Percentiles rank a stretch among this genome's conserved stretches.
Evolutionary conservation across 2,113 vertebrate genomes (phyloP).

Genomic region (Caloenas nicobarica): DNA sequence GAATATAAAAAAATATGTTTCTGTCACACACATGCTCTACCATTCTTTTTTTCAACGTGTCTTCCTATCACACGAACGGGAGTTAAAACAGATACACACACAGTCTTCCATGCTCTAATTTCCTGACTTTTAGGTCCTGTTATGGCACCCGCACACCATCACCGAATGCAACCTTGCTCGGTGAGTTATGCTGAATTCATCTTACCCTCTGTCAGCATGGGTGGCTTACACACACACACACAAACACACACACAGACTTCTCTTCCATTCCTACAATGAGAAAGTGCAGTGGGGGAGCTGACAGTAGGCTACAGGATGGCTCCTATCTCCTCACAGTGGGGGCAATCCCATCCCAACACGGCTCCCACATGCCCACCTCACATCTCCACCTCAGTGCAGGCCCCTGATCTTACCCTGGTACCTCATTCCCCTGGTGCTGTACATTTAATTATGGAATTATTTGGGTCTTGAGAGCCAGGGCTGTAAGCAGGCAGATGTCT

Average conservation of each 20-base stretch:
- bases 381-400: neutral
- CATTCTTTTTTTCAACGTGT: neutral
- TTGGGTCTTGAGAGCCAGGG: neutral
- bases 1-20: neutral
- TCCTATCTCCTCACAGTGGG: neutral
- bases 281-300: neutral
- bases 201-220: neutral
- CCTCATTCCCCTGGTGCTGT: neutral
- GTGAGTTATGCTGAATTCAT: neutral
- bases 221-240: neutral
- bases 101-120: neutral
- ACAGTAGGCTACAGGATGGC: neutral
- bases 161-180: neutral
- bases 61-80: neutral
- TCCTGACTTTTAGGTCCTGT: neutral
- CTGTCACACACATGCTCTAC: neutral
- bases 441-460: neutral
- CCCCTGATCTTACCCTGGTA: neutral
- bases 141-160: neutral
- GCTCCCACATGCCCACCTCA: rapidly evolving
- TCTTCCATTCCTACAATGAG: neutral
- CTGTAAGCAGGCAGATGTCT: neutral
- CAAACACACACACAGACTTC: too few relatives aligned
- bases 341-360: rapidly evolving
- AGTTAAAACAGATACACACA: neutral